These are phyloP conservation scores for Silurus glanis DNA, from an alignment of 2,113 vertebrate species.

Conservation along the genomic window DNA sequence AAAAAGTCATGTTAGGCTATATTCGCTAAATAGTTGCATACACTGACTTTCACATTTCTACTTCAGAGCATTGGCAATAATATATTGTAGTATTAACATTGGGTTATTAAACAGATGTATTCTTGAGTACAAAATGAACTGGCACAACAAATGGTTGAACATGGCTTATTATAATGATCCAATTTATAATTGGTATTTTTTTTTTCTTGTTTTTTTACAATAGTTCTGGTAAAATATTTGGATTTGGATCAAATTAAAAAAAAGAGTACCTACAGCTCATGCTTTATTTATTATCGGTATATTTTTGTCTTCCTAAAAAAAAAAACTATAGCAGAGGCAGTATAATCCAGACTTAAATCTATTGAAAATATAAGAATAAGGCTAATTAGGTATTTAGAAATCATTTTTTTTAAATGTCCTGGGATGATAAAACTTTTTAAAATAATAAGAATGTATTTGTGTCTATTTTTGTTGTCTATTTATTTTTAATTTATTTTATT, in stretches of 20 bases:
- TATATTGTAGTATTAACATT: slow-evolving; percentile 14
- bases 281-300: neutral
- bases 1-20: neutral
- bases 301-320: neutral
- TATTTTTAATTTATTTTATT: neutral
- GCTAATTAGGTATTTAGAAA: neutral
- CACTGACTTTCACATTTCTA: slow-evolving; percentile 5
- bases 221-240: neutral
- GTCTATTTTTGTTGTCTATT: neutral
- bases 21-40: slow-evolving; percentile 1
- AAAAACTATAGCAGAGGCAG: neutral
- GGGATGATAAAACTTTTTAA: neutral
- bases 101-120: slow-evolving; percentile 25
- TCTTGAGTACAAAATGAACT: slow-evolving; percentile 30
- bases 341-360: neutral
- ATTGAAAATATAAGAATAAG: neutral
- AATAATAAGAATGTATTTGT: neutral
- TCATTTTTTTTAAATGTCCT: too few relatives aligned
- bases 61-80: slow-evolving; percentile 17
- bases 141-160: slow-evolving; percentile 24
- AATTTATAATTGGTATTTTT: slow-evolving; percentile 3
- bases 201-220: slow-evolving; percentile 22
- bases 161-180: neutral
- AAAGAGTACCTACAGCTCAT: neutral
- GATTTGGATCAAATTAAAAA: neutral